Conservation (phyloP, 2,888 invertebrate genomes). For the Andrena bicolor region DNA sequence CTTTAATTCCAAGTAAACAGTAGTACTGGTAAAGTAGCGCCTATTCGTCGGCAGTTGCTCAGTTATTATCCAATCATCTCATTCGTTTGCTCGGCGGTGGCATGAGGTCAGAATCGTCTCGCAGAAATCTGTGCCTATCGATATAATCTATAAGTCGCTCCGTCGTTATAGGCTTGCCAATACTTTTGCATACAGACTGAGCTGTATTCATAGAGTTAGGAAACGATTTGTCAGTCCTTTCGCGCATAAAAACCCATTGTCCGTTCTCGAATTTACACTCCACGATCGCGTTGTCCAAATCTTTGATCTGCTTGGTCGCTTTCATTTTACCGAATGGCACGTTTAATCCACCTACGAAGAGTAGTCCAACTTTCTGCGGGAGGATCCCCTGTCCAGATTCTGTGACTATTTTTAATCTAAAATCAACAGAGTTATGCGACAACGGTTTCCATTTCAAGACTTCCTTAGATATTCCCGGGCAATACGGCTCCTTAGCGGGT, state of each 20-base stretch:
- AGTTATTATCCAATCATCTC: neutral
- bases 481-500: slow-evolving; percentile 94
- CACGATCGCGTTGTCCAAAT: slow-evolving; percentile 96
- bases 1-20: slow-evolving; percentile 37
- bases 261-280: slow-evolving; percentile 95
- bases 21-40: slow-evolving; percentile 26
- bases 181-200: slow-evolving; percentile 93
- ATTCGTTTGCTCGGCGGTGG: slow-evolving; percentile 88
- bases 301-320: slow-evolving; percentile 91
- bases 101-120: slow-evolving; percentile 90
- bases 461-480: slow-evolving; percentile 91
- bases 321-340: slow-evolving; percentile 91
- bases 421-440: slow-evolving; percentile 98
- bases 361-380: slow-evolving; percentile 89
- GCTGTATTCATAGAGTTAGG: slow-evolving; percentile 97
- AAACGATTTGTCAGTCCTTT: slow-evolving; percentile 97
- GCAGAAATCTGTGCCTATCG: slow-evolving; percentile 87
- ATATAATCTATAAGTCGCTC: slow-evolving; percentile 92
- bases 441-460: slow-evolving; percentile 99
- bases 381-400: slow-evolving; percentile 91
- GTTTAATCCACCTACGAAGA: slow-evolving; percentile 92
- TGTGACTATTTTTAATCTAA: slow-evolving; percentile 92
- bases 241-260: slow-evolving; percentile 97
- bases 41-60: slow-evolving; percentile 8
- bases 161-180: slow-evolving; percentile 93